These are phyloP conservation scores for Rhabdomys dilectus DNA, from an alignment of 2,113 vertebrate species.

Conservation along the genomic window DNA sequence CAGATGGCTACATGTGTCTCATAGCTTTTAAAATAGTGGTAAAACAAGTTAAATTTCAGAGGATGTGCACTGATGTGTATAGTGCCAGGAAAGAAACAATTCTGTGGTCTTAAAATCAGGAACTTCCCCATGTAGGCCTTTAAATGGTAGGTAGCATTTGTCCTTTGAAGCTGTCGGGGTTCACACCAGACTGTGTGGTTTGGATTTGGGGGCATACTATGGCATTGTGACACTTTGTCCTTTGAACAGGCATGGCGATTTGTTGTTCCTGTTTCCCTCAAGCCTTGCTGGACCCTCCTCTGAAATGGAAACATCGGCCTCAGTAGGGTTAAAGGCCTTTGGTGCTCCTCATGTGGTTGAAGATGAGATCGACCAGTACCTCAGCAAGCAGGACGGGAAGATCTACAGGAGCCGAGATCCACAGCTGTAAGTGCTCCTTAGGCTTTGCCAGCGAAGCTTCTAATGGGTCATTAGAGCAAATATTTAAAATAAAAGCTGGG, in stretches of 20 bases:
- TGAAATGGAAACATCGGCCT: constrained; percentile 95
- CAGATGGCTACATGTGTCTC: too few species aligned
- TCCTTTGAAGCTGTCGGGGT: background rate
- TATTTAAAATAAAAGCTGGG: background rate
- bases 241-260: constrained; percentile 94
- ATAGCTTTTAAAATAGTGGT: background rate
- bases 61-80: background rate
- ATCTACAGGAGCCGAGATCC: constrained; percentile 96
- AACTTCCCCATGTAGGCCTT: background rate
- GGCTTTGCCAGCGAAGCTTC: background rate
- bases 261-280: constrained; percentile 95
- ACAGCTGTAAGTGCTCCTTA: constrained; percentile 92
- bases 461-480: background rate
- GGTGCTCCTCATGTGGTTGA: constrained; percentile 92
- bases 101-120: background rate
- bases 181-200: background rate
- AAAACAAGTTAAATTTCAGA: background rate
- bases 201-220: too few species aligned
- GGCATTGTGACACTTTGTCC: background rate
- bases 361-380: constrained; percentile 97
- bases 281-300: constrained; percentile 90
- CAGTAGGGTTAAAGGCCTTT: constrained; percentile 87
- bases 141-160: too few species aligned
- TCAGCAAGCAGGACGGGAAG: constrained; percentile 97
- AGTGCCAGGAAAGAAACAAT: background rate